A percentile compares a stretch with the other conserved stretches of the same genome.
These are phyloP conservation scores for Stegastes partitus DNA, from an alignment of 2,113 vertebrate species.

Conservation along the genomic window DNA sequence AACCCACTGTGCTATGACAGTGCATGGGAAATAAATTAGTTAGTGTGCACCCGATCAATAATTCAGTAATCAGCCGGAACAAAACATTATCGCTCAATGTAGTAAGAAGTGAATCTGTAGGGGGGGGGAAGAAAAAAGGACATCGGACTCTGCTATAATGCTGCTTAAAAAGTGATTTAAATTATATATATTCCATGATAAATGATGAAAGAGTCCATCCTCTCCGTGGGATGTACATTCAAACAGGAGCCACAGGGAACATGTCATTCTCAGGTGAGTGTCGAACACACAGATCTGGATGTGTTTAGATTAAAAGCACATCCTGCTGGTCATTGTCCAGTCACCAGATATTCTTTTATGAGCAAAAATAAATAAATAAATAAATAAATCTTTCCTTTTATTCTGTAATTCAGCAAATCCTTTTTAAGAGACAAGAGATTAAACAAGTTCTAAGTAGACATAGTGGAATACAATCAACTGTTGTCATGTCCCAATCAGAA, in stretches of 20 bases:
- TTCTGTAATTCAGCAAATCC: neutral
- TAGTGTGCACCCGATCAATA: slow-evolving; percentile 10
- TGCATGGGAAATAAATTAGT: slow-evolving; percentile 39
- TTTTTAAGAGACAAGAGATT: slow-evolving; percentile 33
- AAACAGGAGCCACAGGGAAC: slow-evolving; percentile 11
- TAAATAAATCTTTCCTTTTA: slow-evolving; percentile 11
- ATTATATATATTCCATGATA: neutral
- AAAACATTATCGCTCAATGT: neutral
- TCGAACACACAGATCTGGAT: neutral
- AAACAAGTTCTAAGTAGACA: slow-evolving; percentile 21
- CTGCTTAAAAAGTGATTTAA: neutral
- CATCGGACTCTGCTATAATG: neutral
- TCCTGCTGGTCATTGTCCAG: neutral
- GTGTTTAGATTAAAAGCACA: neutral
- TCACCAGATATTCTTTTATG: neutral
- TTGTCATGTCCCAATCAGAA: slow-evolving; percentile 17
- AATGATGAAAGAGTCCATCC: slow-evolving; percentile 24
- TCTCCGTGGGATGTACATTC: slow-evolving; percentile 22
- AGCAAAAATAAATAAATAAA: neutral
- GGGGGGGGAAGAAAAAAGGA: neutral
- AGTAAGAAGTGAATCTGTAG: slow-evolving; percentile 5
- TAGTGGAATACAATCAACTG: slow-evolving; percentile 25
- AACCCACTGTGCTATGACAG: neutral
- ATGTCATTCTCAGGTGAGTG: slow-evolving; percentile 9
- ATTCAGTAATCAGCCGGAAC: slow-evolving; percentile 33